A percentile compares a stretch with the other conserved stretches of the same genome.
Conservation (phyloP, 2,797 vertebrate species). For the Rhynchonycteris naso region DNA sequence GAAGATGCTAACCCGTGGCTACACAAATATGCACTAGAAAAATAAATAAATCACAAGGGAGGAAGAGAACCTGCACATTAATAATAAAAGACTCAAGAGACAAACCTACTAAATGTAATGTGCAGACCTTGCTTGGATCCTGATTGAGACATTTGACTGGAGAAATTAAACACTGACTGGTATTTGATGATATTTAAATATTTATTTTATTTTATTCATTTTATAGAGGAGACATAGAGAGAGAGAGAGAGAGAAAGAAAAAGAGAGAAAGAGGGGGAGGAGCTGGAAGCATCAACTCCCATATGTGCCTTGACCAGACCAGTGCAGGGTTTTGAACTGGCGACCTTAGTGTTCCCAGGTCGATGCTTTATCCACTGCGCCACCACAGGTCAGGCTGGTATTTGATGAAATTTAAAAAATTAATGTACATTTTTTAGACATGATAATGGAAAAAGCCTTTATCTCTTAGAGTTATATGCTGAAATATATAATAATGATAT, state of each 20-base stretch:
- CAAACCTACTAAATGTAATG: no score
- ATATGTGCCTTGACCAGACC: no score
- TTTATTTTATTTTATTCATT: no score
- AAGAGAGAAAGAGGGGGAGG: no score
- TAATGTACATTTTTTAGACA: neutral
- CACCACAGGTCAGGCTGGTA: no score
- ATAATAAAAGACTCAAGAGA: neutral
- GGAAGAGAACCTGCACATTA: neutral
- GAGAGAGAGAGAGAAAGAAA: no score
- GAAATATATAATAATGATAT: neutral
- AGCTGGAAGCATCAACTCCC: no score
- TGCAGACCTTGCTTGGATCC: neutral
- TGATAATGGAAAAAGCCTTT: neutral
- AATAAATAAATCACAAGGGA: neutral
- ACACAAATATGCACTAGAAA: neutral
- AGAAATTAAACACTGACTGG: neutral
- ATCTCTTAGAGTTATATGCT: neutral
- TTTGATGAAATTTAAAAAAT: neutral
- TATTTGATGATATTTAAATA: neutral
- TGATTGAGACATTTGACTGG: neutral
- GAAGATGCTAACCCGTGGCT: neutral
- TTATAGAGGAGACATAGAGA: no score
- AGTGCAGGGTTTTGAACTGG: no score
- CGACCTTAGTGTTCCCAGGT: no score
- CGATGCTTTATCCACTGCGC: no score